phyloP scores from a whole-genome alignment of 64 coral and sea anemone genomes.

The Pocillopora damicornis region DNA sequence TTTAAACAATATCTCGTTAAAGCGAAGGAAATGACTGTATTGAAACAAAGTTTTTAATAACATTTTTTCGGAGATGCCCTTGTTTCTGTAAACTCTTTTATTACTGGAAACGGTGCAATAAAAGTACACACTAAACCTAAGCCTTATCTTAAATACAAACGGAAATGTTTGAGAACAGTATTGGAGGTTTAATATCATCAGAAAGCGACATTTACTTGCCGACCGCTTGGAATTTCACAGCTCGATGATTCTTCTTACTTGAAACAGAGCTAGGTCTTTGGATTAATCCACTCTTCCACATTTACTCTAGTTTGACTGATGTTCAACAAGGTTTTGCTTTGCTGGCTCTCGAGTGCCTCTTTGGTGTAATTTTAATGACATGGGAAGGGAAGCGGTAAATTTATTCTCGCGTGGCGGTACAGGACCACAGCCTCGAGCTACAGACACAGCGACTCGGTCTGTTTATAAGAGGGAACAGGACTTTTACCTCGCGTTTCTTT shows the following conservation, averaged over 20 bases:
- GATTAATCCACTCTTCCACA: background rate
- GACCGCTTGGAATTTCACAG: background rate
- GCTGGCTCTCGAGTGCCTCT: conserved; percentile 15
- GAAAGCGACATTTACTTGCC: background rate
- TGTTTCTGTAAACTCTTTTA: background rate
- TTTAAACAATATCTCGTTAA: background rate
- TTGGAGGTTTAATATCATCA: background rate
- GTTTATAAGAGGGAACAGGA: conserved; percentile 7
- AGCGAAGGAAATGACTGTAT: background rate
- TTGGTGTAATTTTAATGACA: background rate
- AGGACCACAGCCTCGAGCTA: background rate
- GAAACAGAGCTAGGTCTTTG: background rate
- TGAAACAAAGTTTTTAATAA: too few relatives aligned
- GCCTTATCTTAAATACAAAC: conserved; percentile 19
- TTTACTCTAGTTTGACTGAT: background rate
- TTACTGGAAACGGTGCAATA: background rate
- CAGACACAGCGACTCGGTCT: background rate
- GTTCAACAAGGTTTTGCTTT: background rate
- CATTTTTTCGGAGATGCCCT: background rate
- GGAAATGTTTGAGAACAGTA: background rate
- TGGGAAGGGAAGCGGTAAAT: background rate
- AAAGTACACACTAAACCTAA: background rate
- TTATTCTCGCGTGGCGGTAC: background rate
- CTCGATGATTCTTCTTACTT: background rate
- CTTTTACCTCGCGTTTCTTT: background rate